These are phyloP conservation scores for Eledona agricola DNA, from an alignment of 2,888 invertebrate genomes.

Conservation along the genomic window DNA sequence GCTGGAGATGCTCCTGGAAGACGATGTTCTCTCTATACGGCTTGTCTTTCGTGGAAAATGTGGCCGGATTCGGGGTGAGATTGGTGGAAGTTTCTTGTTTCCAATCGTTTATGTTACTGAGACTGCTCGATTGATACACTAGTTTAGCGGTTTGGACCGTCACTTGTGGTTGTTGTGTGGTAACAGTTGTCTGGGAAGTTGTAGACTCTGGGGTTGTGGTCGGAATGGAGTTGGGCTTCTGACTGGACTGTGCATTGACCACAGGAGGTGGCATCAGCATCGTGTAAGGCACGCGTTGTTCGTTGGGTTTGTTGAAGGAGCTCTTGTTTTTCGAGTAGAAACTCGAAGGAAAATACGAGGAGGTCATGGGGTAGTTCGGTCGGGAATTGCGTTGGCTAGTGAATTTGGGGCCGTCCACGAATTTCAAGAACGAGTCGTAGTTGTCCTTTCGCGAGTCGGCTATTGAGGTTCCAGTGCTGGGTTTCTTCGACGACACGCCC, in stretches of 20 bases:
- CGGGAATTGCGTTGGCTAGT: constrained; percentile 57
- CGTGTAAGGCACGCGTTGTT: constrained; percentile 69
- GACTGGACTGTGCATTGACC: constrained; percentile 55
- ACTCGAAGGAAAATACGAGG: constrained; percentile 61
- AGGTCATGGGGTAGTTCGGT: constrained; percentile 57
- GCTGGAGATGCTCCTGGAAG: constrained; percentile 43
- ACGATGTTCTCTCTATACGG: constrained; percentile 42
- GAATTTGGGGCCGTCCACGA: constrained; percentile 64
- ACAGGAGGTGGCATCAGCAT: constrained; percentile 76
- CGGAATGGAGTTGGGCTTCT: constrained; percentile 4
- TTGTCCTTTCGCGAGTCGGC: constrained; percentile 59
- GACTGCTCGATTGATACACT: constrained; percentile 71
- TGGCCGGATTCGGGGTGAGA: constrained; percentile 36
- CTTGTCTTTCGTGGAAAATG: constrained; percentile 37
- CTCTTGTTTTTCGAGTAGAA: constrained; percentile 49
- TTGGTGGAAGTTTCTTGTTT: constrained; percentile 39
- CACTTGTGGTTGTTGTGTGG: constrained; percentile 50
- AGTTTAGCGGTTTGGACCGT: constrained; percentile 72
- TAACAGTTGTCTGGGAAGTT: constrained; percentile 10
- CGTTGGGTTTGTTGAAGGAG: constrained; percentile 59
- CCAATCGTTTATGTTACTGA: constrained; percentile 63
- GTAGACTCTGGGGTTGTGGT: constrained; percentile 15
- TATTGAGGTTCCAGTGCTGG: constrained; percentile 62
- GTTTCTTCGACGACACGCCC: constrained; percentile 75
- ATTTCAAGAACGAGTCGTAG: constrained; percentile 63